Base-by-base conservation (phyloP, 2,113 vertebrate species). In the Erpornis zantholeuca region DNA sequence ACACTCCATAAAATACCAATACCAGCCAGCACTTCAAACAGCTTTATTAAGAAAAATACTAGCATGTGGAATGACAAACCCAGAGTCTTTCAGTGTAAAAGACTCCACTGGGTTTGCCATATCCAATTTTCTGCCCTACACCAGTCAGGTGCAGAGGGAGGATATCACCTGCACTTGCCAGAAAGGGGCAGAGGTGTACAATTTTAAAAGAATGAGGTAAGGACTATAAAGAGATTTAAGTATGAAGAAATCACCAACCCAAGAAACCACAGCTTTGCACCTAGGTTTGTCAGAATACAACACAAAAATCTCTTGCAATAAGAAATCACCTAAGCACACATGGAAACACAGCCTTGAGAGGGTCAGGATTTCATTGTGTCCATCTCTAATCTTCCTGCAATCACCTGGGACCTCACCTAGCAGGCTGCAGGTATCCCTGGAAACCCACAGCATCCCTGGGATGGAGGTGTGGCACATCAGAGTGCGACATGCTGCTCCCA, bases 21-120 rank as follows among this genome's bases (percentile, higher is more conserved):
- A 79, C 49, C 83, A 95, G 80, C 53, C 71, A 96, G 71, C 76
- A 90, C 88, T 95, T 96, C 91, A 65, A 92, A 88, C 31, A 86
- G 80, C 76, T 96, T 96, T 94, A 95, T 96, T 91, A 95, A 79
- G 61, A 79, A 75, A 85, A 88, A 82, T 47, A 82, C 88, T 81
- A 53, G 80, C 63, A 47, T 0, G 9, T 59, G 66, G 73, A 54
- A 92, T 56, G 66, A 85, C 44, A 88, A 92, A 59, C 68, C 33
- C 79, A 68, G 92, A 87, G 75, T 56, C 79, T 79, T 90, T 44
- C 66, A 21, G 35, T 47, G 49, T 25, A 56, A 81, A 93, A 92
- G 79, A 69, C 88, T 95, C 65, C 25, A 11, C 56, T 65, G 64
- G 68, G 29, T 83, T 63, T 91, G 61, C 57, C 59, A 66, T 50